Percentiles rank a stretch among this genome's conserved stretches.
Evolutionary conservation across 2,113 vertebrate species (phyloP).

Genomic region (Camelus bactrianus): DNA sequence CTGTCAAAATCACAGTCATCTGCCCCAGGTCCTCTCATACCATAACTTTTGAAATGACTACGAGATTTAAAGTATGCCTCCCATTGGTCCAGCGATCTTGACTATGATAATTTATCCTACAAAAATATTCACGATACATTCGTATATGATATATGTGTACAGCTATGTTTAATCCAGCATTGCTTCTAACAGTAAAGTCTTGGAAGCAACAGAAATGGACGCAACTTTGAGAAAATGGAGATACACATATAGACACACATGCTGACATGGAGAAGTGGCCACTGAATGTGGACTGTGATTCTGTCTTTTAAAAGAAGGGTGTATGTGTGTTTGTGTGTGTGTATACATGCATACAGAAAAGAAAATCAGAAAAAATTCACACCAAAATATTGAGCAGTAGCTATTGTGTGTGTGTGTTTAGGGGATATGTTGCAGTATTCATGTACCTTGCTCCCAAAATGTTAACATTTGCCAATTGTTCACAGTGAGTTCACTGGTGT

Average conservation of each 20-base stretch:
- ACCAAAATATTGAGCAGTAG: background rate
- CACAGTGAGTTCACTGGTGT: background rate
- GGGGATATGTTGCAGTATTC: background rate
- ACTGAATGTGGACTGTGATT: background rate
- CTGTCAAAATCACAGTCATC: background rate
- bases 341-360: background rate
- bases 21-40: background rate
- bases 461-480: slow-evolving; percentile 4
- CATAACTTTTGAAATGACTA: background rate
- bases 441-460: background rate
- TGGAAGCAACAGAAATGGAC: slow-evolving; percentile 15
- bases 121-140: background rate
- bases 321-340: background rate
- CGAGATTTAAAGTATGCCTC: background rate
- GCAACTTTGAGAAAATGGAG: background rate
- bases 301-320: background rate
- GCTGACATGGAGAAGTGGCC: background rate
- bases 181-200: background rate
- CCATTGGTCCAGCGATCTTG: background rate
- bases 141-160: background rate
- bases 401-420: background rate
- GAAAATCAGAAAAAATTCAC: background rate
- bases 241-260: background rate
- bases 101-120: background rate
- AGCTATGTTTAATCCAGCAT: background rate